Evolutionary conservation across 2,113 vertebrate genomes (phyloP), one percentile per base, ranked within the genome.

Genomic region (Rhabdornis inornatus): DNA sequence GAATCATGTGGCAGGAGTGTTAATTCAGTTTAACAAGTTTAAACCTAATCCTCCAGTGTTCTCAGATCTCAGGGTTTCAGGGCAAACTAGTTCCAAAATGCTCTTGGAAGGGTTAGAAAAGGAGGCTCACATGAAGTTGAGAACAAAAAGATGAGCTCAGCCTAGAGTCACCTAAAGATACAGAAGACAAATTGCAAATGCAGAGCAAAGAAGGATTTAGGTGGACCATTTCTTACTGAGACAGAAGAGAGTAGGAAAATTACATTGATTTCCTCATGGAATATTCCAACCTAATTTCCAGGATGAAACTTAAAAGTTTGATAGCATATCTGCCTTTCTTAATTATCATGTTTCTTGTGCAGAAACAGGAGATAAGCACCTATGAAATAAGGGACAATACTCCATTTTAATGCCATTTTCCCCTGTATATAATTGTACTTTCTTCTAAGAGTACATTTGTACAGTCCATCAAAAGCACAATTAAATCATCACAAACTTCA

Each of bases 11-110:
- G 96, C 79, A 57, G 82, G 83, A 96, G 91, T 87, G 95, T 94
- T 97, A 96, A 89, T 93, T 94, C 95, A 71, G 94, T 96, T 94
- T 97, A 97, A 97, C 92, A 56, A 93, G 96, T 97, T 98, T 97
- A 97, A 95, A 96, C 78, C 72, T 87, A 89, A 95, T 89, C 84
- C 93, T 94, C 14, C 30, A 31, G 44, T 24, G 70, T 86, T 92
- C 57, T 86, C 93, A 76, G 88, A 86, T 94, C 85, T 86, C 40
- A 60, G 90, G 87, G 57, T 92, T 97, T 92, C 77, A 61, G 90
- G 94, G 91, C 65, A 81, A 96, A 88, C 74, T 31, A 76, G 81
- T 78, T 92, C 92, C 68, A 63, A 83, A 94, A 87, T 15, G 88
- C 39, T 94, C 57, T 59, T n/a, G 40, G 47, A 94, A 90, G 78